phyloP scores from a whole-genome alignment of 2,797 vertebrate genomes.

The Pseudocheirus occidentalis region DNA sequence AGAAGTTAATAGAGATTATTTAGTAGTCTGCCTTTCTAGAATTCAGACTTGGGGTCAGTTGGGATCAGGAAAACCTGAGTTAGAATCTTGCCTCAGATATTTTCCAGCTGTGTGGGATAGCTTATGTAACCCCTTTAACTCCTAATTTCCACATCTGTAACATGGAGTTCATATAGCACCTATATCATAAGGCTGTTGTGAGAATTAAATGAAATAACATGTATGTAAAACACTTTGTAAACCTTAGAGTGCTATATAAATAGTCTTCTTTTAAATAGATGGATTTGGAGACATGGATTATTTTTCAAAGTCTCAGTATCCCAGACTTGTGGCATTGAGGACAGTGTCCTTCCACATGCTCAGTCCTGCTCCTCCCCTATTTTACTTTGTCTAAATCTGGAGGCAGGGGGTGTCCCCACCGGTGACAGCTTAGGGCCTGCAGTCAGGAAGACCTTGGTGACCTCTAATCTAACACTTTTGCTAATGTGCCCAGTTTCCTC shows the following conservation, averaged over 20 bases:
- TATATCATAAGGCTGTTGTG: not conserved
- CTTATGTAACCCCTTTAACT: not conserved
- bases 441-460: not conserved
- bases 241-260: not conserved
- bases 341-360: not conserved
- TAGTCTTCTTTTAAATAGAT: not conserved
- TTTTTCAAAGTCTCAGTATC: not conserved
- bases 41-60: not conserved
- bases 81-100: not conserved
- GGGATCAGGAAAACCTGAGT: not conserved
- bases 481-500: not conserved
- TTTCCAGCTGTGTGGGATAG: not conserved
- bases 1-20: not conserved
- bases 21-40: not conserved
- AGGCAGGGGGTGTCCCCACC: too few relatives aligned
- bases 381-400: not conserved
- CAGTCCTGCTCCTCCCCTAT: not conserved
- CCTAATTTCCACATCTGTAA: not conserved
- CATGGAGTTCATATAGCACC: not conserved
- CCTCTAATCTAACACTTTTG: not conserved
- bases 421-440: not conserved
- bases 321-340: not conserved
- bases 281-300: not conserved
- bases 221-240: not conserved
- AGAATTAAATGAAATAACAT: not conserved